Conservation (phyloP, 2,113 vertebrate genomes). For the Stegastes partitus region DNA sequence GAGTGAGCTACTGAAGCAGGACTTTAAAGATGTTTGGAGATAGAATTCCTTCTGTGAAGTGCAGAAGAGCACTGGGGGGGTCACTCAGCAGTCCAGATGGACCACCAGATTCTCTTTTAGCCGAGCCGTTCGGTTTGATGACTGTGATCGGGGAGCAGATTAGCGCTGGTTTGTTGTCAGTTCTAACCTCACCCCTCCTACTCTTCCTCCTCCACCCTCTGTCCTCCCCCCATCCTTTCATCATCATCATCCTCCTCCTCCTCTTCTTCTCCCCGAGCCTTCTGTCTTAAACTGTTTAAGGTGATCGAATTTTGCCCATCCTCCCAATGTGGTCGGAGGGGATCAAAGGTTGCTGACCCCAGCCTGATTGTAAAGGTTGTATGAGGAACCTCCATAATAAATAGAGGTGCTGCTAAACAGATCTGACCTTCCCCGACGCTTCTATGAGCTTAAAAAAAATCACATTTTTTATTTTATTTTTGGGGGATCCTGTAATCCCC, state of each 20-base stretch:
- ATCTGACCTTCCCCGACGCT: conserved; percentile 63
- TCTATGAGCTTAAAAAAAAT: conserved; percentile 58
- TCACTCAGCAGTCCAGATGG: conserved; percentile 70
- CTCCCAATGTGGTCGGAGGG: conserved; percentile 74
- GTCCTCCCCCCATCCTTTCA: conserved; percentile 41
- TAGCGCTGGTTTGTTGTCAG: conserved; percentile 72
- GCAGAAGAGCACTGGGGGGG: neutral
- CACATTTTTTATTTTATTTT: conserved; percentile 31
- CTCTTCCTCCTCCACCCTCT: conserved; percentile 28
- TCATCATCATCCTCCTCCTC: conserved; percentile 55
- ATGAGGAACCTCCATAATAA: conserved; percentile 67
- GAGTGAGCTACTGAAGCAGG: neutral
- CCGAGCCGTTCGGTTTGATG: conserved; percentile 70
- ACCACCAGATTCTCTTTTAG: conserved; percentile 58
- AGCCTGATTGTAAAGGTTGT: conserved; percentile 74
- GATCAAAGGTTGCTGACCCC: conserved; percentile 81
- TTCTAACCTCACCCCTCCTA: conserved; percentile 55
- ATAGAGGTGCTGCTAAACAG: conserved; percentile 66
- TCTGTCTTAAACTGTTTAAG: conserved; percentile 84
- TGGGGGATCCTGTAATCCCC: conserved; percentile 55
- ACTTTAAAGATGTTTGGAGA: conserved; percentile 37
- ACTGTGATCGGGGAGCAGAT: conserved; percentile 78
- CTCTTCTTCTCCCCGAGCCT: conserved; percentile 60
- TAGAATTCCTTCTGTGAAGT: conserved; percentile 14
- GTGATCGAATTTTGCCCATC: conserved; percentile 81